Conservation (phyloP, 2,113 vertebrate genomes). For the Hucho hucho region DNA sequence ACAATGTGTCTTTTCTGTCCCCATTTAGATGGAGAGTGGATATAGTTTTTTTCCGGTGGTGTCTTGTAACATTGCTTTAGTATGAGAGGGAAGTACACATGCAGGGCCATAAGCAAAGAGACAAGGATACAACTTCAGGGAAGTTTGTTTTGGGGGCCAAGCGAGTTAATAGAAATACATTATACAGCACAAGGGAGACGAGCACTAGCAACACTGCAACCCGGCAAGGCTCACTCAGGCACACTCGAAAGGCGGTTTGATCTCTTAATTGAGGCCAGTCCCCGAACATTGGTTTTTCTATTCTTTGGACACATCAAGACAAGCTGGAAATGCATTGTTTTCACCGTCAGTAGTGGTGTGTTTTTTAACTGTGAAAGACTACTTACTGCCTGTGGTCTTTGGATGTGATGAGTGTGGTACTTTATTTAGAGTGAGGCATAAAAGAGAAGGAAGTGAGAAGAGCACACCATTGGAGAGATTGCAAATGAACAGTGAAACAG, state of each 20-base stretch:
- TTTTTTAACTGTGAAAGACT: slow-evolving; percentile 6
- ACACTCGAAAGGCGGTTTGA: slow-evolving; percentile 13
- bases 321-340: slow-evolving; percentile 9
- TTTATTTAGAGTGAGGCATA: slow-evolving; percentile 30
- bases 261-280: slow-evolving; percentile 46
- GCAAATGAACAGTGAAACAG: slow-evolving; percentile 38
- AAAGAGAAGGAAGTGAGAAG: slow-evolving; percentile 27
- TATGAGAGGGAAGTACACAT: slow-evolving; percentile 9
- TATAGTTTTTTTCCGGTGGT: neutral
- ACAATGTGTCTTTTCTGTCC: slow-evolving; percentile 20
- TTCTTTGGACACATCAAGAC: slow-evolving; percentile 9
- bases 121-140: slow-evolving; percentile 9
- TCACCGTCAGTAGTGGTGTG: slow-evolving; percentile 3
- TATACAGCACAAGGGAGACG: slow-evolving; percentile 26
- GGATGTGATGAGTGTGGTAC: slow-evolving; percentile 19
- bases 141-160: slow-evolving; percentile 14
- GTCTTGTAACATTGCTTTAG: neutral
- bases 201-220: slow-evolving; percentile 2
- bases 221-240: slow-evolving; percentile 20
- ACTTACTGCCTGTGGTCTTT: slow-evolving; percentile 7
- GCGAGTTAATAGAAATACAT: slow-evolving; percentile 36
- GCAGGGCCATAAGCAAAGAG: slow-evolving; percentile 8
- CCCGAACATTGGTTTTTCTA: neutral
- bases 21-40: slow-evolving; percentile 1
- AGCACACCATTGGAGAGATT: slow-evolving; percentile 25